Conservation (phyloP, 2,888 invertebrate genomes). For the Stegophylla sp. region DNA sequence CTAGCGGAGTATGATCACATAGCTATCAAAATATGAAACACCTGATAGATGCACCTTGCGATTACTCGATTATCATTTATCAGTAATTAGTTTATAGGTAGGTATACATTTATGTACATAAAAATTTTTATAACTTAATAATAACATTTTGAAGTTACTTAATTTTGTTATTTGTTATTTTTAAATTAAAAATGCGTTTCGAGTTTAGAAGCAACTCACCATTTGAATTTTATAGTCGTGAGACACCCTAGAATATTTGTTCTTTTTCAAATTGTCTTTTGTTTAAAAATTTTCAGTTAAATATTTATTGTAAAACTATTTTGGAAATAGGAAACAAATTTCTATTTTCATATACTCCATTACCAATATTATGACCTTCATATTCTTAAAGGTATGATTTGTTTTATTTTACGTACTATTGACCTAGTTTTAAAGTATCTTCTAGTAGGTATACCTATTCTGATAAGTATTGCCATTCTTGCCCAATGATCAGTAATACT, state of each 20-base stretch:
- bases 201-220: neutral
- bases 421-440: conserved; percentile 45
- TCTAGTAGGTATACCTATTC: conserved; percentile 8
- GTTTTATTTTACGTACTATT: conserved; percentile 13
- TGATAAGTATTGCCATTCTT: conserved; percentile 20
- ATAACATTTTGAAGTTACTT: neutral
- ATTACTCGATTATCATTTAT: conserved; percentile 37
- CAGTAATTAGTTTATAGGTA: conserved; percentile 46
- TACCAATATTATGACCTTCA: neutral
- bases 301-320: neutral
- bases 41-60: conserved; percentile 38
- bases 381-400: conserved; percentile 12
- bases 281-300: neutral
- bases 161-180: neutral
- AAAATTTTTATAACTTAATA: conserved; percentile 5
- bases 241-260: neutral
- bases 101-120: conserved; percentile 22
- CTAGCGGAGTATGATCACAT: neutral
- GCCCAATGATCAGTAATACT: conserved; percentile 22
- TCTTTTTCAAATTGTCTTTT: conserved; percentile 12
- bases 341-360: neutral
- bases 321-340: neutral
- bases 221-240: neutral
- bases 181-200: neutral
- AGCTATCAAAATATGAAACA: conserved; percentile 14